These are phyloP conservation scores for Australoheros facetus DNA, from an alignment of 2,797 vertebrate genomes.

Conservation along the genomic window DNA sequence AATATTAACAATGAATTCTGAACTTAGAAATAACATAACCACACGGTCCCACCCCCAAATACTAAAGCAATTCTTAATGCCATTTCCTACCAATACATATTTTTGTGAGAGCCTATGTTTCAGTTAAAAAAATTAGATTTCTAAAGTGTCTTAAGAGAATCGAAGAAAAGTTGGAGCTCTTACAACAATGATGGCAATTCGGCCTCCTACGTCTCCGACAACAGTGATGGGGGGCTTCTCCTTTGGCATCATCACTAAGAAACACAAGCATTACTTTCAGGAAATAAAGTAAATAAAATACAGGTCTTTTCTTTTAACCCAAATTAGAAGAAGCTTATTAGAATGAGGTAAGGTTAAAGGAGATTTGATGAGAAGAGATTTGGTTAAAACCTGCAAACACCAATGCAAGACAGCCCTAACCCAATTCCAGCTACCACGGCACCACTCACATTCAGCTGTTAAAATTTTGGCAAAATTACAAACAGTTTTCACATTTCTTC, in stretches of 20 bases:
- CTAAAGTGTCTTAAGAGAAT: background rate
- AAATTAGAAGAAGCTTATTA: constrained; percentile 1
- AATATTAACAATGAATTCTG: background rate
- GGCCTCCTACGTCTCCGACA: constrained; percentile 96
- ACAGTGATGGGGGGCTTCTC: constrained; percentile 98
- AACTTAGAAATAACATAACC: background rate
- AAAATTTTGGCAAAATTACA: background rate
- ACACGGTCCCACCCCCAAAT: background rate
- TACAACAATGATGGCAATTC: constrained; percentile 98
- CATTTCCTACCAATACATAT: background rate
- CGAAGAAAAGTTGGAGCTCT: constrained; percentile 44
- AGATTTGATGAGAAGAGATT: constrained; percentile 40
- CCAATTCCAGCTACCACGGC: constrained; percentile 43
- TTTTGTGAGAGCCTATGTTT: background rate
- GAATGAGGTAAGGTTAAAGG: background rate
- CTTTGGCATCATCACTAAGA: constrained; percentile 97
- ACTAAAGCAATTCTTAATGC: background rate
- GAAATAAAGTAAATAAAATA: background rate
- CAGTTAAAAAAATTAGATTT: background rate
- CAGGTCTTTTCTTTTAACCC: background rate
- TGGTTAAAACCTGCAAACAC: constrained; percentile 54
- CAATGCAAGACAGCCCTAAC: constrained; percentile 53
- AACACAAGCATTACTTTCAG: constrained; percentile 6
- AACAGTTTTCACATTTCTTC: background rate
- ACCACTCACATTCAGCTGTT: background rate